Percentiles rank a stretch among this genome's conserved stretches.
Conservation (phyloP, 2,113 vertebrate species). For the Arvicanthis niloticus region DNA sequence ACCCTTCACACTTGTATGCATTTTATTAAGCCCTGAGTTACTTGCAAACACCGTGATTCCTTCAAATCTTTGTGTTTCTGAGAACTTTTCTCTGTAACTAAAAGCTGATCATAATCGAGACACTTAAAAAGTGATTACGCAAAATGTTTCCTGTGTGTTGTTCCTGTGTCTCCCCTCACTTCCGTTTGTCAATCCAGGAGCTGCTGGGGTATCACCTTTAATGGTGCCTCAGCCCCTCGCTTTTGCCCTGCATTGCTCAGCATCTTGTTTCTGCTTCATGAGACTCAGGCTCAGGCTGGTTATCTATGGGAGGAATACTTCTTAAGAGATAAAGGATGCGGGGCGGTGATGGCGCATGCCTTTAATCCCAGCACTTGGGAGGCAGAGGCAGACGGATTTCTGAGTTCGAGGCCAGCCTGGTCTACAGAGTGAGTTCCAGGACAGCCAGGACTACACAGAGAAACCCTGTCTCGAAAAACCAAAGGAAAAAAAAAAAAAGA, state of each 20-base stretch:
- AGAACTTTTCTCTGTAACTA: background rate
- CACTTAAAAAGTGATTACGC: background rate
- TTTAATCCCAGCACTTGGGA: too few relatives aligned
- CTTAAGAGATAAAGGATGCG: background rate
- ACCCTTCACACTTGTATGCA: background rate
- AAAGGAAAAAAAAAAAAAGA: too few relatives aligned
- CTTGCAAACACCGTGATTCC: background rate
- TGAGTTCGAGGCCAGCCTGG: too few relatives aligned
- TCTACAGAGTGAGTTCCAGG: too few relatives aligned
- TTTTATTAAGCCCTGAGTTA: constrained; percentile 25
- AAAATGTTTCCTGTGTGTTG: background rate
- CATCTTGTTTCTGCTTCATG: background rate
- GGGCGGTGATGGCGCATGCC: too few relatives aligned
- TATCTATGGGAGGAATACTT: background rate
- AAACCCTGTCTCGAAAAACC: too few relatives aligned
- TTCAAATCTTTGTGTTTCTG: background rate
- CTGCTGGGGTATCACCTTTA: background rate
- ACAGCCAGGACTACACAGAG: too few relatives aligned
- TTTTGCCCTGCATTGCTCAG: background rate
- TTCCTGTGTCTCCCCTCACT: background rate
- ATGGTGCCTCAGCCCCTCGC: background rate
- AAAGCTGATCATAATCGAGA: background rate
- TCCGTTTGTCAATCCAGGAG: background rate
- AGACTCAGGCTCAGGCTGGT: too few relatives aligned
- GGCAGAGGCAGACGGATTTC: too few relatives aligned